These are phyloP conservation scores for Phyllotreta striolata DNA, from an alignment of 2,888 invertebrate species.

Conservation along the genomic window DNA sequence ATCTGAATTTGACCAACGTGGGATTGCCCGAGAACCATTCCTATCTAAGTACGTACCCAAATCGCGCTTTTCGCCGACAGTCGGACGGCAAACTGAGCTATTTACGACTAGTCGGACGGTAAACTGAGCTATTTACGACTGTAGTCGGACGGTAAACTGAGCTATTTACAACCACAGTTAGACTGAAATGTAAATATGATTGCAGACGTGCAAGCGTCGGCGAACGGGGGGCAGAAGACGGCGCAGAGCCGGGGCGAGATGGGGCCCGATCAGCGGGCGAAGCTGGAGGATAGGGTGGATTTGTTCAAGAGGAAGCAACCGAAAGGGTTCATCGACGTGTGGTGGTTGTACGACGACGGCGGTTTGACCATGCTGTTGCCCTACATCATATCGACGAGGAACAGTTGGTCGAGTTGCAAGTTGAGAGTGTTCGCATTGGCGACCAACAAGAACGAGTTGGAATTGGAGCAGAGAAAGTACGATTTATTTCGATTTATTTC, in stretches of 20 bases:
- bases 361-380: constrained; percentile 86
- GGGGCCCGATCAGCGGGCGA: constrained; percentile 59
- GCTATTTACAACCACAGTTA: too few relatives aligned
- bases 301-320: constrained; percentile 81
- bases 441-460: constrained; percentile 78
- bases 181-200: too few relatives aligned
- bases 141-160: too few relatives aligned
- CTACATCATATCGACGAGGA: constrained; percentile 82
- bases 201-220: too few relatives aligned
- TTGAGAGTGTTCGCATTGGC: constrained; percentile 85
- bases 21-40: constrained; percentile 38
- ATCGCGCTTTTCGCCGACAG: constrained; percentile 2
- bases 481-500: too few relatives aligned
- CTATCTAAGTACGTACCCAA: constrained; percentile 33
- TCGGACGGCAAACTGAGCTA: constrained; percentile 11
- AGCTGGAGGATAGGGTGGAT: constrained; percentile 67
- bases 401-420: constrained; percentile 80
- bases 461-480: constrained; percentile 87
- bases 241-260: too few relatives aligned
- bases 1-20: constrained; percentile 68
- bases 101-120: neutral
- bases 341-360: constrained; percentile 97
- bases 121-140: neutral
- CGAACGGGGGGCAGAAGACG: too few relatives aligned
- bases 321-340: constrained; percentile 87